These are phyloP conservation scores for Clunio marinus DNA, from an alignment of 2,888 invertebrate species.

Conservation along the genomic window DNA sequence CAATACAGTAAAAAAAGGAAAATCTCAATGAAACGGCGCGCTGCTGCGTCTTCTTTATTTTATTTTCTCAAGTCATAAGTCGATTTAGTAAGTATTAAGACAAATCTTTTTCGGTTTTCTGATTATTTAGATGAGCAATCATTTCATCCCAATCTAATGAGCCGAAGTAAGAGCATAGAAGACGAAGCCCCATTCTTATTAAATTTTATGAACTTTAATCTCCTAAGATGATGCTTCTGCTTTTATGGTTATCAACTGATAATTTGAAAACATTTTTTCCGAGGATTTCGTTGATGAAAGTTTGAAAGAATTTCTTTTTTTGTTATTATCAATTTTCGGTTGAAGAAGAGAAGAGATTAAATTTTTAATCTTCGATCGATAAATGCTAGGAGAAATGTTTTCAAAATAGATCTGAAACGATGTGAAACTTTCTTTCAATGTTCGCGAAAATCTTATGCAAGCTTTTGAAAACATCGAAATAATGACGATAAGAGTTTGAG, in stretches of 20 bases:
- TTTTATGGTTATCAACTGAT: conserved; percentile 29
- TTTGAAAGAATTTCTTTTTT: not conserved
- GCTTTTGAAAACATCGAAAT: conserved; percentile 2
- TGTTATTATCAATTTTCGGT: conserved; percentile 1
- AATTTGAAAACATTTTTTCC: conserved; percentile 30
- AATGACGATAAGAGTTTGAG: not conserved
- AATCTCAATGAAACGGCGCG: not conserved
- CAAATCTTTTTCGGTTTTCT: conserved; percentile 4
- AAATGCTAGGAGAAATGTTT: not conserved
- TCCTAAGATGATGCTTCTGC: conserved; percentile 18
- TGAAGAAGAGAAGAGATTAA: not conserved
- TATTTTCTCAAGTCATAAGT: conserved; percentile 20
- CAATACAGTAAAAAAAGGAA: conserved; percentile 23
- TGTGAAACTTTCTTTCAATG: not conserved
- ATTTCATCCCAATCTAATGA: conserved; percentile 33
- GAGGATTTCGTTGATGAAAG: conserved; percentile 19
- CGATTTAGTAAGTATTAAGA: conserved; percentile 34
- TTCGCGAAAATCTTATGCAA: not conserved
- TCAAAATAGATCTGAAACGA: not conserved
- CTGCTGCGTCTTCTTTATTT: not conserved
- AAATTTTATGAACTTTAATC: conserved; percentile 38
- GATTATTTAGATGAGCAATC: conserved; percentile 38
- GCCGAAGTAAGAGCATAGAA: not conserved
- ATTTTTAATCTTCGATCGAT: conserved; percentile 1
- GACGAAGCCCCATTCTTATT: conserved; percentile 29